Evolutionary conservation across 2,888 invertebrate species (phyloP).

Genomic region (Nymphalis urticae): DNA sequence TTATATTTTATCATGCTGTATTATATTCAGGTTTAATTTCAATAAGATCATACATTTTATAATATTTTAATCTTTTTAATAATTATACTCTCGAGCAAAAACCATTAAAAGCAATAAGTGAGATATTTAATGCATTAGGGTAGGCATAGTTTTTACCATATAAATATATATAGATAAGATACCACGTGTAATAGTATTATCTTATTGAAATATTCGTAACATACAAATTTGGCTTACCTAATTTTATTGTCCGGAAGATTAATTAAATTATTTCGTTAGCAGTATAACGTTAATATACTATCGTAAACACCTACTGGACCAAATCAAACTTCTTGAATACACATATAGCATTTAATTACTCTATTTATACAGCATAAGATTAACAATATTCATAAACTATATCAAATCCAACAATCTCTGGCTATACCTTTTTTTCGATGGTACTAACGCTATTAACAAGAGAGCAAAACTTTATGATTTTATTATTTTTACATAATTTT

Average conservation of each 20-base stretch:
- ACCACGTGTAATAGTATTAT: conserved; percentile 25
- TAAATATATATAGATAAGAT: too few species aligned
- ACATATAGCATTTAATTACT: conserved; percentile 81
- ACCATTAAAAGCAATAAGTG: too few species aligned
- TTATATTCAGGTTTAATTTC: conserved; percentile 34
- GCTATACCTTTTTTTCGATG: conserved; percentile 74
- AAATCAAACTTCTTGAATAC: conserved; percentile 76
- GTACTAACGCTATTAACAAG: conserved; percentile 79
- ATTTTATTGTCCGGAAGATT: conserved; percentile 52
- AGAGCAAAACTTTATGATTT: conserved; percentile 69
- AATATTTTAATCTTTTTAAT: not conserved
- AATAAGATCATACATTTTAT: conserved; percentile 34
- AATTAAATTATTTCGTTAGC: conserved; percentile 57
- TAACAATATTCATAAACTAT: conserved; percentile 82
- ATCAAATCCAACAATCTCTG: conserved; percentile 82
- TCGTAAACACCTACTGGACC: conserved; percentile 60
- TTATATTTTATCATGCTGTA: conserved; percentile 17
- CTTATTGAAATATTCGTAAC: conserved; percentile 59
- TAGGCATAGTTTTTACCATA: too few species aligned
- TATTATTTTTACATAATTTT: conserved; percentile 56
- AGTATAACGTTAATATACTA: conserved; percentile 49
- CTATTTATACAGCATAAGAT: conserved; percentile 82
- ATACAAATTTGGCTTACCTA: conserved; percentile 71
- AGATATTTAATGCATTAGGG: too few species aligned
- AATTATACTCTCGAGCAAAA: too few species aligned